These are phyloP conservation scores for Netelia inedita DNA, from an alignment of 2,888 invertebrate species.

Conservation along the genomic window DNA sequence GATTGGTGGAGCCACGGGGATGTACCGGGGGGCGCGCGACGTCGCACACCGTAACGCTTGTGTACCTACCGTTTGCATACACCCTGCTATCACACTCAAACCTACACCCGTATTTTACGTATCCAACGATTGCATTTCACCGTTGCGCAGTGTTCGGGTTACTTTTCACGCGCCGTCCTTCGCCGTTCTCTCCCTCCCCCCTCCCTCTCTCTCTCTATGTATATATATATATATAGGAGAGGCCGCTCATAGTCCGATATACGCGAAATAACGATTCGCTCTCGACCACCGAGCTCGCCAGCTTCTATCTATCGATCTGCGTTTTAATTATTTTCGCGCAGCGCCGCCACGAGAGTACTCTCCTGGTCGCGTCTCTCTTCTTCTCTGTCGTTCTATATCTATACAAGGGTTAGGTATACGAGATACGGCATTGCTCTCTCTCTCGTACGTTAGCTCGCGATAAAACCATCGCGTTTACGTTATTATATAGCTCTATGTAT, in stretches of 20 bases:
- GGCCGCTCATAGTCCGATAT: constrained; percentile 28
- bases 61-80: not conserved
- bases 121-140: constrained; percentile 56
- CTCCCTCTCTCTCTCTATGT: constrained; percentile 18
- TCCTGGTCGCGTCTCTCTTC: not conserved
- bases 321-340: constrained; percentile 77
- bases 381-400: not conserved
- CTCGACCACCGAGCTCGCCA: constrained; percentile 26
- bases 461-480: not conserved
- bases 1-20: constrained; percentile 56
- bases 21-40: constrained; percentile 41
- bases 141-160: constrained; percentile 37
- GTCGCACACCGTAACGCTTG: constrained; percentile 16
- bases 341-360: constrained; percentile 67
- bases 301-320: constrained; percentile 75
- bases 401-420: not conserved
- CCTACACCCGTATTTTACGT: constrained; percentile 40
- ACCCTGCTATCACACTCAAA: too few species aligned
- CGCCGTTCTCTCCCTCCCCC: constrained; percentile 11
- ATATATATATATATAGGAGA: too few species aligned
- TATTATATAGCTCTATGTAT: not conserved
- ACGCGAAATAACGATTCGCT: constrained; percentile 64
- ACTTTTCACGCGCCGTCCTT: constrained; percentile 56
- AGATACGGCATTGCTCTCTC: not conserved
- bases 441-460: not conserved